phyloP scores from a whole-genome alignment of 2,797 vertebrate genomes.

The Mycteria americana region DNA sequence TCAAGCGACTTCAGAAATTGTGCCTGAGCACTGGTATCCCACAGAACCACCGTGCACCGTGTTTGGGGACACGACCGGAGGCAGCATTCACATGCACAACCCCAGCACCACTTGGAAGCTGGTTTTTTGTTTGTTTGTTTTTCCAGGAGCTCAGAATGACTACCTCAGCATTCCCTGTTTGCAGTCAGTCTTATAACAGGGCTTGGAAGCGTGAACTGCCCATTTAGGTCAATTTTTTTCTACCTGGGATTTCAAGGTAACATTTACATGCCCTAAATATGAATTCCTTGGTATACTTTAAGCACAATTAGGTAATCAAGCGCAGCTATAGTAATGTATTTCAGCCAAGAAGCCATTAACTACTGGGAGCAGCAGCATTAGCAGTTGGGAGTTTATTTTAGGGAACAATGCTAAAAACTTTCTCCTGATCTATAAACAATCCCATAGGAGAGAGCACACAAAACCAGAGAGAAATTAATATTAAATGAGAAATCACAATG shows the following conservation, averaged over 20 bases:
- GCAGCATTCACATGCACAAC: not conserved
- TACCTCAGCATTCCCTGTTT: not conserved
- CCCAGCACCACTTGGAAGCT: not conserved
- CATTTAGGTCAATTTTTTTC: not conserved
- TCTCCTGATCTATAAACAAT: not conserved
- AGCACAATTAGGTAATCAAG: constrained; percentile 6
- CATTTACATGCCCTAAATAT: constrained; percentile 25
- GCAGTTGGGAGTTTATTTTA: not conserved
- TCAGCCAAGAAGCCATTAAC: constrained; percentile 3
- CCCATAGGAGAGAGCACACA: not conserved
- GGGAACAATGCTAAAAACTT: not conserved
- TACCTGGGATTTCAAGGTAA: not conserved
- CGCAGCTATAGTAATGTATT: not conserved
- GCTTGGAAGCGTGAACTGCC: not conserved
- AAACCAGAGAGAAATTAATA: not conserved
- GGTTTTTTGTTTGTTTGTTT: not conserved
- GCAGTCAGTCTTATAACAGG: not conserved
- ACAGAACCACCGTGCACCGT: accelerated
- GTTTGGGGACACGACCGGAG: accelerated
- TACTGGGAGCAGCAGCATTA: not conserved
- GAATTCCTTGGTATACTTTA: not conserved
- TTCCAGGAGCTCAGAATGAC: not conserved
- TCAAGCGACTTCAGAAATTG: not conserved
- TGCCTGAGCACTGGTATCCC: not conserved
- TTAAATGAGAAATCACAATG: not conserved